Conservation (phyloP, 2,113 vertebrate species). For the Xenotilapia leptura region DNA sequence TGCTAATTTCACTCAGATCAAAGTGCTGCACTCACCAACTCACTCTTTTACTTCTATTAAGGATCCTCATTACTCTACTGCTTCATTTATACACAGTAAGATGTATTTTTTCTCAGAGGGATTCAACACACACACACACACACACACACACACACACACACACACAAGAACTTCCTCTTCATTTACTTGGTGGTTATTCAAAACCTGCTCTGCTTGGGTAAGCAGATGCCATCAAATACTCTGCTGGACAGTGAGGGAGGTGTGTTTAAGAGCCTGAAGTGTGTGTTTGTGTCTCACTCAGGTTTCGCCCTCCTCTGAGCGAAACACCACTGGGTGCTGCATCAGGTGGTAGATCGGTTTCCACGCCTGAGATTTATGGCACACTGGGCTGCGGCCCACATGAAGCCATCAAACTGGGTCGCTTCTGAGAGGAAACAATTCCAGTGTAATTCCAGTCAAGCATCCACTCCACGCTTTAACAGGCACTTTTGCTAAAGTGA, state of each 20-base stretch:
- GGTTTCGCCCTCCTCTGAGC: conserved; percentile 44
- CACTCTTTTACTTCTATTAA: neutral
- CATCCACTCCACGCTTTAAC: neutral
- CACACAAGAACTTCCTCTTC: neutral
- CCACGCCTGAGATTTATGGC: conserved; percentile 48
- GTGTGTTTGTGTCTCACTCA: conserved; percentile 17
- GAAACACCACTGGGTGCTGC: conserved; percentile 9
- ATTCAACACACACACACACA: neutral
- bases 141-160: neutral
- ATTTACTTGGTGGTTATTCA: conserved; percentile 29
- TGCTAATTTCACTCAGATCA: neutral
- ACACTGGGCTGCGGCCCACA: neutral
- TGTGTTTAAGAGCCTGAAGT: neutral
- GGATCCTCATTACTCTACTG: neutral
- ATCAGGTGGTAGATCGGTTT: conserved; percentile 33
- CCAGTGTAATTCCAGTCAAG: conserved; percentile 43
- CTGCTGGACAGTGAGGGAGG: neutral
- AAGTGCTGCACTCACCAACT: fast-evolving
- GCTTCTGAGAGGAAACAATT: conserved; percentile 9
- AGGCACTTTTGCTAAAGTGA: conserved; percentile 11
- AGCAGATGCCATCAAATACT: conserved; percentile 23
- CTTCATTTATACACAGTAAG: neutral
- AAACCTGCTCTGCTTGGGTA: conserved; percentile 24
- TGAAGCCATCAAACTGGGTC: conserved; percentile 3
- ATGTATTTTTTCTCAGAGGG: neutral